These are phyloP conservation scores for Loriculus beryllinus DNA, from an alignment of 2,797 vertebrate genomes.

Conservation along the genomic window DNA sequence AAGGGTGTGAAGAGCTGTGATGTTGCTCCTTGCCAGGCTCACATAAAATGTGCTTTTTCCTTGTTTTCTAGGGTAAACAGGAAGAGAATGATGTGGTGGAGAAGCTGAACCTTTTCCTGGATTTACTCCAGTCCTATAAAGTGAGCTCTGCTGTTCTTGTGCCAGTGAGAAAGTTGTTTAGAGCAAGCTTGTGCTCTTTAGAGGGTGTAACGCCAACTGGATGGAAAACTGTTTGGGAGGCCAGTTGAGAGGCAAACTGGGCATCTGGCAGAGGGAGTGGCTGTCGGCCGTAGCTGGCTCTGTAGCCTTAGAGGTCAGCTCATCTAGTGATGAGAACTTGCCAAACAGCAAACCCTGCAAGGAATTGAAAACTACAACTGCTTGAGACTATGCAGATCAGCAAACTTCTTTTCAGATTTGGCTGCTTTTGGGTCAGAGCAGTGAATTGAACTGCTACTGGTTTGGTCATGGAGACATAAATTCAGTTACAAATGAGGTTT, in stretches of 20 bases:
- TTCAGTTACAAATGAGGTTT: not conserved
- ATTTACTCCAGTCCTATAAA: conserved; percentile 95
- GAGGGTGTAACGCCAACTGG: not conserved
- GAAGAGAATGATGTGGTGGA: conserved; percentile 97
- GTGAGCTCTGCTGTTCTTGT: conserved; percentile 75
- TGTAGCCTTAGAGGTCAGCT: not conserved
- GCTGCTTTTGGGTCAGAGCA: not conserved
- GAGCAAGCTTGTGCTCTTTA: not conserved
- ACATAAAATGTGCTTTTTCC: not conserved
- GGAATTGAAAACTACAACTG: not conserved
- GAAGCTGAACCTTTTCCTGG: conserved; percentile 94
- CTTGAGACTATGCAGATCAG: not conserved
- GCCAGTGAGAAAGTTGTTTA: not conserved
- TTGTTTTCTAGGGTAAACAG: conserved; percentile 85
- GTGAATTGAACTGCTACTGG: not conserved
- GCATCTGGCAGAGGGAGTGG: not conserved
- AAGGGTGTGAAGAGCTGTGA: not conserved
- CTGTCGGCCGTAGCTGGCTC: not conserved
- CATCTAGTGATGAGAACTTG: not conserved
- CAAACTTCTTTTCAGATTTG: not conserved
- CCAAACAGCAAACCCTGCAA: not conserved
- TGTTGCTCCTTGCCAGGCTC: not conserved
- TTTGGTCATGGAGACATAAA: not conserved
- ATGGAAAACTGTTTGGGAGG: not conserved
- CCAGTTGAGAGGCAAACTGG: conserved; percentile 25